Evolutionary conservation across 2,797 vertebrate species (phyloP).

Genomic region (Mastacembelus armatus): DNA sequence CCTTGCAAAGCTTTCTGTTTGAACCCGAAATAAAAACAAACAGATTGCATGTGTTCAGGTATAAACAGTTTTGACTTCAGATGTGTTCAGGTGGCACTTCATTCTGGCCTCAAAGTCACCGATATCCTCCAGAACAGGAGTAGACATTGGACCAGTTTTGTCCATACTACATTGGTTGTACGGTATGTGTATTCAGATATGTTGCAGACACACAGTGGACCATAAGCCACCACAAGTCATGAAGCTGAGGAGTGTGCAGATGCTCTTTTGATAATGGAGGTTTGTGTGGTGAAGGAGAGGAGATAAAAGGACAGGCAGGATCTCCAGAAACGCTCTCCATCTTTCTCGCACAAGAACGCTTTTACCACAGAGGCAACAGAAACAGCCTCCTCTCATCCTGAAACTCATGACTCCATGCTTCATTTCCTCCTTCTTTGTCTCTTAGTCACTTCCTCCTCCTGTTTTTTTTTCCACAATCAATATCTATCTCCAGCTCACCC

Average conservation of each 20-base stretch:
- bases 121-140: background rate
- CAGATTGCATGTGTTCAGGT: no score
- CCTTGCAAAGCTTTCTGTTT: no score
- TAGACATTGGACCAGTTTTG: background rate
- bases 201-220: no score
- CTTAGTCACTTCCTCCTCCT: slow-evolving; percentile 54
- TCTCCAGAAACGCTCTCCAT: slow-evolving; percentile 4
- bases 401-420: slow-evolving; percentile 11
- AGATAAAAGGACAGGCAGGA: background rate
- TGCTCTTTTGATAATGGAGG: slow-evolving; percentile 14
- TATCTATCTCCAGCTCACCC: slow-evolving; percentile 34
- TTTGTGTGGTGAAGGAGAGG: background rate
- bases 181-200: no score
- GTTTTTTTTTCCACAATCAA: slow-evolving; percentile 33
- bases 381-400: slow-evolving; percentile 6
- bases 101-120: background rate
- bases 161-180: background rate
- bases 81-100: background rate
- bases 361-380: slow-evolving; percentile 9
- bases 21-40: no score
- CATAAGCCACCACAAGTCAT: background rate
- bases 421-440: slow-evolving; percentile 14
- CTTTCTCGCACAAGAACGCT: slow-evolving; percentile 19
- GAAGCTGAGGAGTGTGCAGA: background rate
- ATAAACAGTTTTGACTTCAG: background rate